Percentiles rank a stretch among this genome's conserved stretches.
These are phyloP conservation scores for Petrophora chlorosata DNA, from an alignment of 2,888 invertebrate genomes.

Conservation along the genomic window DNA sequence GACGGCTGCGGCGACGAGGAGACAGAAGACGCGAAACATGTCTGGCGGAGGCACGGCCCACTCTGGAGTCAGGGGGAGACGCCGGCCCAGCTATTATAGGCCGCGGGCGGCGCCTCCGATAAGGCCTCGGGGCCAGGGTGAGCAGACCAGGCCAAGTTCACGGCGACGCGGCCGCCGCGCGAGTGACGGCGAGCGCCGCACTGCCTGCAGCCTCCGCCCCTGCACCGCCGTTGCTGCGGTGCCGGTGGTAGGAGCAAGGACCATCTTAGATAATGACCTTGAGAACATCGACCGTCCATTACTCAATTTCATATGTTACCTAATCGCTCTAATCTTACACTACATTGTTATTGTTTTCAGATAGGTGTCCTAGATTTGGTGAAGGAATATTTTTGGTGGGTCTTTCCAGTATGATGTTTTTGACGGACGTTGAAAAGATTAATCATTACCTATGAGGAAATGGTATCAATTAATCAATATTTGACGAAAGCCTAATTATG, in stretches of 20 bases:
- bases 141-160: conserved; percentile 78
- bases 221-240: conserved; percentile 27
- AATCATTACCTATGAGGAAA: not conserved
- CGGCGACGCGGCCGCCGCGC: conserved; percentile 74
- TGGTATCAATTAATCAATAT: not conserved
- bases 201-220: conserved; percentile 33
- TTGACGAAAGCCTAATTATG: too few relatives aligned
- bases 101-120: conserved; percentile 79
- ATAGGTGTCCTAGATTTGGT: conserved; percentile 23
- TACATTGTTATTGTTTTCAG: conserved; percentile 27
- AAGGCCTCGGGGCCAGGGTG: conserved; percentile 78
- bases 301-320: conserved; percentile 26
- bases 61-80: conserved; percentile 77
- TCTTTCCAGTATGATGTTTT: conserved; percentile 9
- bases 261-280: conserved; percentile 67
- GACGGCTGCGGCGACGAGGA: conserved; percentile 63
- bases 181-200: conserved; percentile 53
- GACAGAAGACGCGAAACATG: conserved; percentile 76
- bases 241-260: conserved; percentile 51
- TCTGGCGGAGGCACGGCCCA: conserved; percentile 71
- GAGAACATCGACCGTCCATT: conserved; percentile 40
- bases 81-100: conserved; percentile 82
- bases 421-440: not conserved
- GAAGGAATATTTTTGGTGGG: conserved; percentile 12
- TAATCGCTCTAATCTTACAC: conserved; percentile 32